Percentiles rank a stretch among this genome's conserved stretches.
phyloP scores from a whole-genome alignment of 2,888 invertebrate genomes.

The Biston betularia region DNA sequence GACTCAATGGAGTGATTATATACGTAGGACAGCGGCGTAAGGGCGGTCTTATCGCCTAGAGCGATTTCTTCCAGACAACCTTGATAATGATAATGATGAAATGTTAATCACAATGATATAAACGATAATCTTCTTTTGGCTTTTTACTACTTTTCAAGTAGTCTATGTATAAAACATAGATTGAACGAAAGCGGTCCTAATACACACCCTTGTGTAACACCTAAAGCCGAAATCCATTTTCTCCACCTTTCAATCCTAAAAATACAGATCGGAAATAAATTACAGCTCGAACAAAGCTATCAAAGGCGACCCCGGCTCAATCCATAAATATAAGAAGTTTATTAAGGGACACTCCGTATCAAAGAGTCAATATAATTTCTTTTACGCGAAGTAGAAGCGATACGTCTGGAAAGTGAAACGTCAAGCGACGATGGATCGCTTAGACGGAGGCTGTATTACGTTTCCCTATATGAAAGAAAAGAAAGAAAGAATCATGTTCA shows the following conservation, averaged over 20 bases:
- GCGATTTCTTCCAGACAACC: no score
- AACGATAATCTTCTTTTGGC: not conserved
- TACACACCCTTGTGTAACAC: not conserved
- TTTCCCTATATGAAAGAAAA: no score
- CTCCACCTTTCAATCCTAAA: conserved; percentile 14
- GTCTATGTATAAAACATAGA: not conserved
- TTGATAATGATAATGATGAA: no score
- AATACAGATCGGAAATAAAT: conserved; percentile 21
- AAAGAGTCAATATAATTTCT: conserved; percentile 48
- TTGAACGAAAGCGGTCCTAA: not conserved
- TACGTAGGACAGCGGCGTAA: no score
- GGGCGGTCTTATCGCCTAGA: no score
- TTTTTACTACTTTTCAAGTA: not conserved
- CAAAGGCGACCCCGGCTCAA: conserved; percentile 16
- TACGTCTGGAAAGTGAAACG: conserved; percentile 38
- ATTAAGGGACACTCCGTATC: conserved; percentile 32
- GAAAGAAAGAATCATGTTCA: no score
- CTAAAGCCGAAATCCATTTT: not conserved
- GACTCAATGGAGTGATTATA: no score
- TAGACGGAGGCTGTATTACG: conserved; percentile 10
- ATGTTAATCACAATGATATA: no score
- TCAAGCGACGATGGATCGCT: conserved; percentile 24
- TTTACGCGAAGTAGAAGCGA: conserved; percentile 44
- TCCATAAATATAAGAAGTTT: conserved; percentile 33
- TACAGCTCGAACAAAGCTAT: conserved; percentile 20